A percentile compares a stretch with the other conserved stretches of the same genome.
phyloP scores from a whole-genome alignment of 2,113 vertebrate species.

The Origma solitaria region DNA sequence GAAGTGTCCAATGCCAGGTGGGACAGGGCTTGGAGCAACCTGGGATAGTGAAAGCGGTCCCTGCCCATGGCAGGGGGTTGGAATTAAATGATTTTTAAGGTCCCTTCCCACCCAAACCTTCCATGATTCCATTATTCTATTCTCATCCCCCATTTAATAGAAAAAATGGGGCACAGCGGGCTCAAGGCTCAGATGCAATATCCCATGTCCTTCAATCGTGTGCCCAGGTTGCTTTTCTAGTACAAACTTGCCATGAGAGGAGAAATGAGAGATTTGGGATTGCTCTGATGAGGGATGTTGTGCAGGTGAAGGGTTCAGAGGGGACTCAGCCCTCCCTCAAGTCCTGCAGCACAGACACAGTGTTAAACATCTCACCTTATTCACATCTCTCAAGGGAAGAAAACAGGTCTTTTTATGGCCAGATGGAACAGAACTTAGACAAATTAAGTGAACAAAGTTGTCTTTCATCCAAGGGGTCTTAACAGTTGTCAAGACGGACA shows the following conservation, averaged over 20 bases:
- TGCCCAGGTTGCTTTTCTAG: no score
- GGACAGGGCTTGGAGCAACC: fast-evolving
- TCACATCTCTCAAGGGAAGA: background rate
- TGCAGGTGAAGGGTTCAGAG: background rate
- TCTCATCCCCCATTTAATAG: background rate
- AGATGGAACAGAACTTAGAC: background rate
- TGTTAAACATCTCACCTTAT: background rate
- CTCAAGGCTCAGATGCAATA: background rate
- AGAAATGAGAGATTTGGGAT: background rate
- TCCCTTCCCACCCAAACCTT: background rate
- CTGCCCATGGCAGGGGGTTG: background rate
- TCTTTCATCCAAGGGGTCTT: background rate
- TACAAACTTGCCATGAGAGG: background rate
- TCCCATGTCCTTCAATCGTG: background rate
- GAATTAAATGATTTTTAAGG: background rate
- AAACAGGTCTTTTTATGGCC: background rate
- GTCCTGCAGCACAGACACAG: background rate
- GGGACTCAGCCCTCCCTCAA: background rate
- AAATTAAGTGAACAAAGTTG: background rate
- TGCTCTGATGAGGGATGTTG: background rate
- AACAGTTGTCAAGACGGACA: background rate
- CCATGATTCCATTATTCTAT: background rate
- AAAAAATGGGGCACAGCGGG: background rate
- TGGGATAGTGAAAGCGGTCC: background rate
- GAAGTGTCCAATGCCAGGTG: background rate